Base-by-base conservation (phyloP, 2,113 vertebrate genomes). In the Rhineura floridana region DNA sequence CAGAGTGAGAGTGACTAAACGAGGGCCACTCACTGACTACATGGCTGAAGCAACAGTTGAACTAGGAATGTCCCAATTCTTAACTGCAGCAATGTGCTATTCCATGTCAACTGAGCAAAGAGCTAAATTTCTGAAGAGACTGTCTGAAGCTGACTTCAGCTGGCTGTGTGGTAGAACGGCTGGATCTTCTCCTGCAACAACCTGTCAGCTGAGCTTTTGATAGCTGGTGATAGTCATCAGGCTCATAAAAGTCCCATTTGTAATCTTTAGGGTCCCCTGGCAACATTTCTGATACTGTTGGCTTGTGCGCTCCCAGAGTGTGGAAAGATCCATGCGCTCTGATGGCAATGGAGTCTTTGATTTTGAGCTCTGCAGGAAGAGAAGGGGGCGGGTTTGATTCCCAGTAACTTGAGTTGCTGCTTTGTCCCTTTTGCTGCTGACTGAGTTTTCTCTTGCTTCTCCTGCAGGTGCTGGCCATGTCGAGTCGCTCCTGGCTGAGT, bases 401-500 rank as follows among this genome's bases (percentile, higher is more conserved):
- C 28, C 9, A 33, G 33, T 10, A 33, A 6, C 30, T 11, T 69
- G 28, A 12, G 17, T n/a, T n/a, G n/a, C n/a, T 72, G 70, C 36
- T 72, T 21, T 39, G 25, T 9, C 62, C 25, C 13, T 6, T n/a
- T 12, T 33, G 70, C 6, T 28, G 6, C 65, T 67, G 21, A 19
- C 65, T 67, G 65, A 33, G 28, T 33, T 67, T 33, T 36, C 25
- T 39, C n/a, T 17, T 39, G 12, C 36, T 46, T 87, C 30, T 76
- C 65, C 70, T 52, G 73, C 90, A 99, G 99, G 99, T 99, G 55
- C 93, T 99, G 96, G 99, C 99, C 44, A 99, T 99, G 99, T 99
- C 99, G 6, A 99, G 99, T 73, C 98, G 98, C 33, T 99, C 99
- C 0, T 99, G 99, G 99, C 96, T 99, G 83, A 99, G 99, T 91